Percentiles rank a stretch among this genome's conserved stretches.
Conservation (phyloP, 2,888 invertebrate genomes). For the Panzeria rudis region DNA sequence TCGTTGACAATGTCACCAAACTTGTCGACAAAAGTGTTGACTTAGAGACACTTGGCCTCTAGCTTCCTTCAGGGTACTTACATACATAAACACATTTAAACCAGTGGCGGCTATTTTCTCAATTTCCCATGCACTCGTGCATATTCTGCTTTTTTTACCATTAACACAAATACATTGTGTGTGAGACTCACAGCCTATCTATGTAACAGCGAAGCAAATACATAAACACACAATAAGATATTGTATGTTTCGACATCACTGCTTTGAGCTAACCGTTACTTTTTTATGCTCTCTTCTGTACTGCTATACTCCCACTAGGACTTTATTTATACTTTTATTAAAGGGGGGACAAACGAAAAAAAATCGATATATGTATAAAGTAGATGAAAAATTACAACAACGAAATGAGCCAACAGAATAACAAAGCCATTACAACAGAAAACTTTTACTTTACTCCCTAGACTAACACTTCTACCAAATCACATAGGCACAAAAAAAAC, state of each 20-base stretch:
- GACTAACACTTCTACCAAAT: not conserved
- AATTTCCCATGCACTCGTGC: too few species aligned
- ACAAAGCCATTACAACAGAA: constrained; percentile 49
- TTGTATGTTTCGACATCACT: too few species aligned
- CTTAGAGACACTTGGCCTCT: too few species aligned
- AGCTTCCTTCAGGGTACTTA: too few species aligned
- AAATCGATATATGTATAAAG: constrained; percentile 61
- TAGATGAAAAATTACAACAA: constrained; percentile 48
- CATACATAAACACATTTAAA: too few species aligned
- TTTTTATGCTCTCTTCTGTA: constrained; percentile 13
- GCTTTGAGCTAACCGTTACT: constrained; percentile 8
- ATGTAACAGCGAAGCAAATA: too few species aligned
- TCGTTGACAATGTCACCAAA: too few species aligned
- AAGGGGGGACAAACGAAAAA: constrained; percentile 11
- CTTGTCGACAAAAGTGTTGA: too few species aligned
- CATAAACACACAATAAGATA: not conserved
- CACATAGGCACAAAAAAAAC: constrained; percentile 8
- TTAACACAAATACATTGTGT: too few species aligned
- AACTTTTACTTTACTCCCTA: constrained; percentile 68
- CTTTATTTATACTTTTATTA: constrained; percentile 17
- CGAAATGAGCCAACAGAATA: constrained; percentile 30
- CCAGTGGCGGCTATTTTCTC: too few species aligned
- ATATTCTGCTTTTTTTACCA: too few species aligned
- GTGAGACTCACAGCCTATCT: too few species aligned
- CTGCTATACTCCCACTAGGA: constrained; percentile 8